These are phyloP conservation scores for Anolis sagrei DNA, from an alignment of 2,113 vertebrate genomes.

Conservation along the genomic window DNA sequence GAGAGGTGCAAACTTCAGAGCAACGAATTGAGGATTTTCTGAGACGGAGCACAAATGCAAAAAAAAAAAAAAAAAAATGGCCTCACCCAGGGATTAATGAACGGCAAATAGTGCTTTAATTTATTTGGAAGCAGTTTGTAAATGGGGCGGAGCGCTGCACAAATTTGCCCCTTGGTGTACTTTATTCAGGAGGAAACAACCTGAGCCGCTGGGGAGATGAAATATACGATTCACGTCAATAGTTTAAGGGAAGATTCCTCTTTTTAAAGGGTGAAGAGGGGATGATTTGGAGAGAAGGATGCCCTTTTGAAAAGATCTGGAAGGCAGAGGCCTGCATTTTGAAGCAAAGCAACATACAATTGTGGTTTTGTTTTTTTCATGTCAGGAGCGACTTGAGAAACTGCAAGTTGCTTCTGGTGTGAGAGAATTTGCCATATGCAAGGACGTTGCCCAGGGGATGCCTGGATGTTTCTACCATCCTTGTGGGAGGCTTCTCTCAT, in stretches of 20 bases:
- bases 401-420: too few relatives aligned
- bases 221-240: background rate
- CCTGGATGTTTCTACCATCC: too few relatives aligned
- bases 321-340: background rate
- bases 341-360: background rate
- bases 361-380: too few relatives aligned
- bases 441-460: too few relatives aligned
- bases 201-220: background rate
- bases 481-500: too few relatives aligned
- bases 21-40: background rate
- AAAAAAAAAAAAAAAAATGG: too few relatives aligned
- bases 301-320: background rate
- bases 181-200: constrained; percentile 17
- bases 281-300: background rate
- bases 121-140: constrained; percentile 36
- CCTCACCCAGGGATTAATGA: background rate
- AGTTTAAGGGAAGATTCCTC: background rate
- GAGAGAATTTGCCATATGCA: too few relatives aligned
- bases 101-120: background rate
- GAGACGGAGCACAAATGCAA: background rate
- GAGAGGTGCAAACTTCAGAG: background rate
- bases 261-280: background rate
- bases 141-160: background rate
- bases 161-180: background rate
- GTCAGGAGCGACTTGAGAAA: too few relatives aligned